These are phyloP conservation scores for Echiichthys vipera DNA, from an alignment of 2,797 vertebrate species.

Conservation along the genomic window DNA sequence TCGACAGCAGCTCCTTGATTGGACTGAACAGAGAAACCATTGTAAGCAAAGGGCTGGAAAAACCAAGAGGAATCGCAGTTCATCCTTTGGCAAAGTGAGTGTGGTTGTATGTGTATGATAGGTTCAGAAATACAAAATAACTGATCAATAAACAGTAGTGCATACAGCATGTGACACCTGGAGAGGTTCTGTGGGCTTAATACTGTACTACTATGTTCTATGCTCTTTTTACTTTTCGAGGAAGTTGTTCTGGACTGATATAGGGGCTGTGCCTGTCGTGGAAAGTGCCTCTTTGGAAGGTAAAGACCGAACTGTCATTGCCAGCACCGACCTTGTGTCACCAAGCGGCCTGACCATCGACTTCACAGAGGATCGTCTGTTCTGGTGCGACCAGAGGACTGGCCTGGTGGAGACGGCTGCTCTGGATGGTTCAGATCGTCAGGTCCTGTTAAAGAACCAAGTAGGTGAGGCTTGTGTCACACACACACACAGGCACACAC, in stretches of 20 bases:
- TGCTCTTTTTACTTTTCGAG: constrained; percentile 79
- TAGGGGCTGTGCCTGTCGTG: constrained; percentile 85
- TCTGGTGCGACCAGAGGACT: constrained; percentile 90
- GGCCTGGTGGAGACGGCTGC: constrained; percentile 87
- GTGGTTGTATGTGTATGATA: not conserved
- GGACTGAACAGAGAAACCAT: constrained; percentile 86
- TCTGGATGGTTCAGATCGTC: constrained; percentile 91
- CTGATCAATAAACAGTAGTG: not conserved
- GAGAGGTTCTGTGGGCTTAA: not conserved
- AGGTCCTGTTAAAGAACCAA: constrained; percentile 90
- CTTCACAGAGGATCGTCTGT: constrained; percentile 87
- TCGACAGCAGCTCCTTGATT: constrained; percentile 86
- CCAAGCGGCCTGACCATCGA: constrained; percentile 93
- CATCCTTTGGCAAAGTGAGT: constrained; percentile 92
- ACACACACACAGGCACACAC: constrained; percentile 23
- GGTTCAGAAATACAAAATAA: constrained; percentile 4
- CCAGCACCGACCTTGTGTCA: constrained; percentile 82
- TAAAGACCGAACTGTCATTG: constrained; percentile 79
- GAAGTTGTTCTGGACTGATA: constrained; percentile 95
- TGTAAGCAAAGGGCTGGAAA: constrained; percentile 81
- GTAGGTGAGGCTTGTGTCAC: constrained; percentile 93
- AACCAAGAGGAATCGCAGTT: constrained; percentile 90
- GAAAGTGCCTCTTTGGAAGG: constrained; percentile 90
- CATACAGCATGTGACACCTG: not conserved
- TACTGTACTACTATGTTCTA: too few species aligned